Base-by-base conservation (phyloP, 2,797 vertebrate genomes). In the Aphelocoma californica region DNA sequence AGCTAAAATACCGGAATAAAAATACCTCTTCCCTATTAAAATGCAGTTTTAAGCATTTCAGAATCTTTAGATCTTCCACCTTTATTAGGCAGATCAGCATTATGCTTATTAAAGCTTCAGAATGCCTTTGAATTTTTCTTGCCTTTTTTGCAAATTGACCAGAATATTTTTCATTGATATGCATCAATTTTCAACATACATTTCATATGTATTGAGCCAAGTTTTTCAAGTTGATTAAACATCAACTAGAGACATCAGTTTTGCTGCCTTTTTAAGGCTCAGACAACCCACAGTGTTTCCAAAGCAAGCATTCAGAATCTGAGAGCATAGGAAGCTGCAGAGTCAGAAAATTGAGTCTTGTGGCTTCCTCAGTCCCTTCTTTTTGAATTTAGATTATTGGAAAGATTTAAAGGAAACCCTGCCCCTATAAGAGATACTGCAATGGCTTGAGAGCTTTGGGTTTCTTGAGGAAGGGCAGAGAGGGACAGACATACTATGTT, bases 401-500 rank as follows among this genome's bases (percentile, higher is more conserved):
- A 61, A 74, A 71, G 13, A 25, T 29, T 11, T 44, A 42, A 91
- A 87, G 18, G 9, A 91, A 81, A 25, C 4, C 5, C 13, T 25
- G 17, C 7, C 16, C 38, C 28, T 21, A 0, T 18, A 64, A 66
- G 19, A 36, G 31, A 54, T 9, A 47, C 34, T 13, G 51, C 9
- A 69, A 12, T 40, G 18, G 12, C 28, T 67, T 42, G 8, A 73
- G 28, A 86, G 8, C 17, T 66, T 65, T 19, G 7, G 14, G 11
- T 31, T 66, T 53, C 12, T 44, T n/a, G 11, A 4, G 3, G 9
- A 28, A 10, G 6, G 18, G 8, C 47, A 69, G 40, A 40, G 15
- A 1, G 0, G 3, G 8, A 14, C 7, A 44, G 20, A 44, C 5
- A 45, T 12, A 8, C 6, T 50, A 3, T 12, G 3, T 10, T n/a